Evolutionary conservation across 2,113 vertebrate species (phyloP).

Genomic region (Cephalopholis sonnerati): DNA sequence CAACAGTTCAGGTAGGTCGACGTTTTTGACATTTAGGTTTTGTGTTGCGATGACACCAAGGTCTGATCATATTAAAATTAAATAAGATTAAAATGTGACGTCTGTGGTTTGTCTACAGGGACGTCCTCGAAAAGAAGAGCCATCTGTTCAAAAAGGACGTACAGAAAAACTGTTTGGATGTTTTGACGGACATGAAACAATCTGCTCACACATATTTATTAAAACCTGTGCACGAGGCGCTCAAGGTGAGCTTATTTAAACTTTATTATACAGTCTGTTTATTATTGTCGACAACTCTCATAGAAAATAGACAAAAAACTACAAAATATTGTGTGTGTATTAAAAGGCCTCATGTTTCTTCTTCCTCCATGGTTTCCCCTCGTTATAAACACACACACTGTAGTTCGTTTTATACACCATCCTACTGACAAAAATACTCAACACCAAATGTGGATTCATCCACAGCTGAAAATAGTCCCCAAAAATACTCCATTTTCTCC

Average conservation of each 20-base stretch:
- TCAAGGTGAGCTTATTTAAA: conserved; percentile 84
- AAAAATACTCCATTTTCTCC: too few species aligned
- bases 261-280: neutral
- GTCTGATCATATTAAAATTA: neutral
- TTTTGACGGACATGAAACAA: conserved; percentile 80
- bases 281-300: neutral
- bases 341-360: too few species aligned
- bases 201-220: conserved; percentile 79
- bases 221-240: conserved; percentile 75
- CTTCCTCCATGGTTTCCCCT: too few species aligned
- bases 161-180: conserved; percentile 45
- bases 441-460: too few species aligned
- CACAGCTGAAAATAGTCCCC: too few species aligned
- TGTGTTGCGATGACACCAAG: neutral
- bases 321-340: too few species aligned
- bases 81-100: neutral
- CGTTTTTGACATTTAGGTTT: neutral
- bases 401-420: too few species aligned
- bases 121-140: conserved; percentile 56
- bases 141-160: conserved; percentile 61
- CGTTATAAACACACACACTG: too few species aligned
- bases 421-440: too few species aligned
- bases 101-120: conserved; percentile 73
- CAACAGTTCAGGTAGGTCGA: conserved; percentile 84
- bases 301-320: neutral